These are phyloP conservation scores for Caenorhabditis inopinata DNA, from an alignment of 1,140 invertebrate species.

Conservation along the genomic window DNA sequence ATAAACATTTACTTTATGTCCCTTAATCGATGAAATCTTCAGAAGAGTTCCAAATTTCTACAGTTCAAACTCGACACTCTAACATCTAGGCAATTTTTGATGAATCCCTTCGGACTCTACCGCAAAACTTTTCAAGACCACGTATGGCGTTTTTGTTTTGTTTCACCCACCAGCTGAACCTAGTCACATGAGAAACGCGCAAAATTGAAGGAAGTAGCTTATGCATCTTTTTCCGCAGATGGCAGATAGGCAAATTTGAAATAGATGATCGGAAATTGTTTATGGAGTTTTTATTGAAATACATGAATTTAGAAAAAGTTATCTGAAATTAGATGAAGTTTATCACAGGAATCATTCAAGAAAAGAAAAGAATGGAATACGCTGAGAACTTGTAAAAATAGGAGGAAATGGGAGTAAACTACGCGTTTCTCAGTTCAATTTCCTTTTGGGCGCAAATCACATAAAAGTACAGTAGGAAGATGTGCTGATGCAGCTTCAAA, in stretches of 20 bases:
- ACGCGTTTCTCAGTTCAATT: conserved; percentile 11
- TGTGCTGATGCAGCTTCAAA: background rate
- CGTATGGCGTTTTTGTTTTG: background rate
- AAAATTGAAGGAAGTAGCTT: background rate
- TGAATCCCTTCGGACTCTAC: background rate
- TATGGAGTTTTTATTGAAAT: too few relatives aligned
- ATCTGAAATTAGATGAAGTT: background rate
- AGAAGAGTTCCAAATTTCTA: background rate
- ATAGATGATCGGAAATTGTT: too few relatives aligned
- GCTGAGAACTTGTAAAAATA: background rate
- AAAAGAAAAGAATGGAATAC: background rate
- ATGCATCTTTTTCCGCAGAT: conserved; percentile 1
- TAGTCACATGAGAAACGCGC: conserved; percentile 2
- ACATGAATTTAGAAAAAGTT: background rate
- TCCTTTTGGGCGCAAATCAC: background rate
- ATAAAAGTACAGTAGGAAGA: conserved; percentile 17
- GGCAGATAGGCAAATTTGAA: background rate
- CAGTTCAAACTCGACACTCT: too few relatives aligned
- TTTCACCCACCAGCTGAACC: background rate
- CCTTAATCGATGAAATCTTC: too few relatives aligned
- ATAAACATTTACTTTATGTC: too few relatives aligned
- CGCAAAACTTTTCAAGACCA: conserved; percentile 12
- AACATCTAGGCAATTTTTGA: background rate
- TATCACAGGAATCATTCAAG: background rate
- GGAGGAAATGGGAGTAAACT: background rate